A percentile compares a stretch with the other conserved stretches of the same genome.
phyloP scores from a whole-genome alignment of 2,888 invertebrate genomes.

The Ethmia dodecea region DNA sequence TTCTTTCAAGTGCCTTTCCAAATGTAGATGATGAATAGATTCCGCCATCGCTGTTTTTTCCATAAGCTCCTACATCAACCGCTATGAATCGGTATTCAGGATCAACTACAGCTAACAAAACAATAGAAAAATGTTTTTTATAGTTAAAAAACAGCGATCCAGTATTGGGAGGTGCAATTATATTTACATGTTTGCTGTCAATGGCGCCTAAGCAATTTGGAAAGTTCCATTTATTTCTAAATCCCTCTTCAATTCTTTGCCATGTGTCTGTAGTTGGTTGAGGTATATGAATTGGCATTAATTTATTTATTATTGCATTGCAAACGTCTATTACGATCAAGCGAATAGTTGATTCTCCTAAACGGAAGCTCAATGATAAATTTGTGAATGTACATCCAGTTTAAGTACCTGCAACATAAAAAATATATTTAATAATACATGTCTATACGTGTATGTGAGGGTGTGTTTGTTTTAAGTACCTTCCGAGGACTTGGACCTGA shows the following conservation, averaged over 20 bases:
- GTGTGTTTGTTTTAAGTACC: slow-evolving; percentile 15
- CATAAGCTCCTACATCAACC: slow-evolving; percentile 11
- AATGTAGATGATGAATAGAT: slow-evolving; percentile 17
- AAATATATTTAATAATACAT: slow-evolving; percentile 1
- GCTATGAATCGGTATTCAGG: slow-evolving; percentile 7
- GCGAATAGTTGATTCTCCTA: slow-evolving; percentile 20
- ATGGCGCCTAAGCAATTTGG: slow-evolving; percentile 3
- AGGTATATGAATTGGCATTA: slow-evolving; percentile 20
- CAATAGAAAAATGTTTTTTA: slow-evolving; percentile 13
- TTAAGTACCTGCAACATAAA: slow-evolving; percentile 22
- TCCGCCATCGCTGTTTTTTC: slow-evolving; percentile 17
- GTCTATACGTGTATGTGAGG: slow-evolving; percentile 14
- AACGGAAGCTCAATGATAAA: slow-evolving; percentile 20
- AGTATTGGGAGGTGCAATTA: slow-evolving; percentile 18
- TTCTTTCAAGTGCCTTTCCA: slow-evolving; percentile 8
- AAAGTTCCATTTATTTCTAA: slow-evolving; percentile 20
- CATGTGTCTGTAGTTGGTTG: slow-evolving; percentile 14
- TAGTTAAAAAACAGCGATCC: slow-evolving; percentile 20
- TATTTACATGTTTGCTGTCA: slow-evolving; percentile 8
- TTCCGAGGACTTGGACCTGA: no score
- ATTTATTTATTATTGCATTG: slow-evolving; percentile 23
- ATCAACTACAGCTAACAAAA: neutral
- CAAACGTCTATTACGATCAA: slow-evolving; percentile 21
- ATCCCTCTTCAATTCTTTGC: slow-evolving; percentile 17
- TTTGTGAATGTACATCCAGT: slow-evolving; percentile 21